Base-by-base conservation (phyloP, 1,140 invertebrate genomes). In the Bicyclus anynana region DNA sequence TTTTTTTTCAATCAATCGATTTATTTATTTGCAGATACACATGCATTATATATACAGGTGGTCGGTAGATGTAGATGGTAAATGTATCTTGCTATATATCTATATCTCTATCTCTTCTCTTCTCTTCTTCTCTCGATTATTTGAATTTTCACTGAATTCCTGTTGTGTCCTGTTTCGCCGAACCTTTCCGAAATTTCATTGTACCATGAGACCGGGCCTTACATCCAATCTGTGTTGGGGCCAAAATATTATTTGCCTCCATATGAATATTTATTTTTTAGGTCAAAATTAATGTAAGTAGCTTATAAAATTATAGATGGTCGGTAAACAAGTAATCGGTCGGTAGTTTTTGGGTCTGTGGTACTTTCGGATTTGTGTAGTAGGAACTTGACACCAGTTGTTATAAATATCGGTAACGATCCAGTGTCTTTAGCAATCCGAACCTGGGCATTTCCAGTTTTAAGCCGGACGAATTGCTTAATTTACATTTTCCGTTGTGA, bases 271-370 rank as follows among this genome's bases (percentile, higher is more conserved):
- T 44, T 5, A 60, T 38, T 42, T 50, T 54, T 1, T 29, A 6
- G 13, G 51, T 26, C 10, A 60, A 27, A 21, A 38, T 49, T 2
- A 51, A 60, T 42, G 58, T 49, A 7, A 53, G 35, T 17, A 60
- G 7, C 48, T 54, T 60, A 21, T 60, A 60, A 2, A n/a, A n/a
- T n/a, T n/a, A n/a, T n/a, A n/a, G n/a, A 60, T 14, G 2, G 50
- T 60, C 0, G 50, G 50, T 27, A 60, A 21, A 27, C 58, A 60
- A 7, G 57, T 59, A 16, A 53, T 53, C 1, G 51, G 51, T 12
- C 51, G 18, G 26, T 54, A 60, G 37, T 60, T 44, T 16, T n/a
- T 49, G 58, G 58, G 6, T 53, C 17, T 10, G 44, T 46, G 10
- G 21, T 29, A 13, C 35, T 7, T 6, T n/a, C 35, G 7, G 35